Evolutionary conservation across 2,797 vertebrate species (phyloP).

Genomic region (Carapus acus): DNA sequence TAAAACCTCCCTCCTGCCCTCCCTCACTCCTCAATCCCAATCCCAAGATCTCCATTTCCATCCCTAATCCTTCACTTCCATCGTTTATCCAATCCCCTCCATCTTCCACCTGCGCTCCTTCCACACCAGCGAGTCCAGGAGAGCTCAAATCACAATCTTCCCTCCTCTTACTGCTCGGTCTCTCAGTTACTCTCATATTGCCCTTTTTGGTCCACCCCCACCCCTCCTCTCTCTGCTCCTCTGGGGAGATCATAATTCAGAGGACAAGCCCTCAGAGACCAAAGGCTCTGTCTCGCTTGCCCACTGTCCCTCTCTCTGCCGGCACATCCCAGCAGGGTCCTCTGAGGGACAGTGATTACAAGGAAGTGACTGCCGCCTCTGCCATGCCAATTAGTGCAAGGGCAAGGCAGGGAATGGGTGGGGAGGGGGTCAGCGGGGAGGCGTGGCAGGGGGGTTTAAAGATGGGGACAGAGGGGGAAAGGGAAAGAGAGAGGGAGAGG

Average conservation of each 20-base stretch:
- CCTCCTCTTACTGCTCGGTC: constrained; percentile 20
- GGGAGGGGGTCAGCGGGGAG: constrained; percentile 57
- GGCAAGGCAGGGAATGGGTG: constrained; percentile 49
- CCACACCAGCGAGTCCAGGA: constrained; percentile 11
- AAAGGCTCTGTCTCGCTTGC: constrained; percentile 35
- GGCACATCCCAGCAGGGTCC: constrained; percentile 51
- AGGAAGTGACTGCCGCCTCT: constrained; percentile 56
- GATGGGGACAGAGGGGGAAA: constrained; percentile 37
- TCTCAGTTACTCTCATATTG: constrained; percentile 20
- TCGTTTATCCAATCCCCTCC: constrained; percentile 30
- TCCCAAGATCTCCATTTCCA: constrained; percentile 47
- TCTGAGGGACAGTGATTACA: constrained; percentile 70
- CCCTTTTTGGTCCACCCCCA: constrained; percentile 21
- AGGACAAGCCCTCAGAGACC: constrained; percentile 49
- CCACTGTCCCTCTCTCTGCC: constrained; percentile 30
- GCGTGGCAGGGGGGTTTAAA: constrained; percentile 48
- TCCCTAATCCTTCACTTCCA: constrained; percentile 51
- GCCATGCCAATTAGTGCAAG: constrained; percentile 66
- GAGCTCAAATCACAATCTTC: constrained; percentile 45
- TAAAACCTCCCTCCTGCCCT: too few species aligned
- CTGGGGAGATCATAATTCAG: constrained; percentile 52
- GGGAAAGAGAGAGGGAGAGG: too few species aligned
- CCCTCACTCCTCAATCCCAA: constrained; percentile 5
- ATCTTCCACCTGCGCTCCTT: constrained; percentile 36
- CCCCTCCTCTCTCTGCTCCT: constrained; percentile 38